phyloP scores from a whole-genome alignment of 2,113 vertebrate species.

The Istiophorus platypterus region DNA sequence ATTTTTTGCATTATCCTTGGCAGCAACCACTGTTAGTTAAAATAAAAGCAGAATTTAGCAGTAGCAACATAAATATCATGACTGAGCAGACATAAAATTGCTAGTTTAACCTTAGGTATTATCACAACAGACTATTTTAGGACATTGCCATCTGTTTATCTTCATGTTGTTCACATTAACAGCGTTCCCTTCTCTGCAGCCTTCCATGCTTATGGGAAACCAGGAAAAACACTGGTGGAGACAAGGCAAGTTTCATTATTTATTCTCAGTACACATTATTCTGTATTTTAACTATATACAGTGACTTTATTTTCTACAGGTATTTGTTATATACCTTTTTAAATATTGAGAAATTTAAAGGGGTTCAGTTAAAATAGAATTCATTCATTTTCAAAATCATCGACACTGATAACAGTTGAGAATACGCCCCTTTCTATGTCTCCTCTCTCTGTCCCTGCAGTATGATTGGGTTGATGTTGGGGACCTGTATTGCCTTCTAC shows the following conservation, averaged over 20 bases:
- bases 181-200: conserved; percentile 80
- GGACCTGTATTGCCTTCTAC: conserved; percentile 97
- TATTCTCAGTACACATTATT: neutral
- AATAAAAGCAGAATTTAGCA: neutral
- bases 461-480: conserved; percentile 99
- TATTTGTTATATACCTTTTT: neutral
- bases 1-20: neutral
- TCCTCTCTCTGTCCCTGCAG: conserved; percentile 58
- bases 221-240: conserved; percentile 95
- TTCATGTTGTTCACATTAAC: conserved; percentile 34
- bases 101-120: neutral
- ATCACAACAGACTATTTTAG: conserved; percentile 17
- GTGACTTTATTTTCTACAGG: neutral
- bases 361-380: neutral
- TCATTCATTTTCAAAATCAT: neutral
- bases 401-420: neutral
- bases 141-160: conserved; percentile 10
- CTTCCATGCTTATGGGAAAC: conserved; percentile 95
- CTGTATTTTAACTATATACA: neutral
- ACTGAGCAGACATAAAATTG: no score
- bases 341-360: neutral
- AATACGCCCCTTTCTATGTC: neutral
- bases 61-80: no score
- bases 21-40: neutral
- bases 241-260: conserved; percentile 86